phyloP scores from a whole-genome alignment of 2,888 invertebrate species.

The Dryadula phaetusa region DNA sequence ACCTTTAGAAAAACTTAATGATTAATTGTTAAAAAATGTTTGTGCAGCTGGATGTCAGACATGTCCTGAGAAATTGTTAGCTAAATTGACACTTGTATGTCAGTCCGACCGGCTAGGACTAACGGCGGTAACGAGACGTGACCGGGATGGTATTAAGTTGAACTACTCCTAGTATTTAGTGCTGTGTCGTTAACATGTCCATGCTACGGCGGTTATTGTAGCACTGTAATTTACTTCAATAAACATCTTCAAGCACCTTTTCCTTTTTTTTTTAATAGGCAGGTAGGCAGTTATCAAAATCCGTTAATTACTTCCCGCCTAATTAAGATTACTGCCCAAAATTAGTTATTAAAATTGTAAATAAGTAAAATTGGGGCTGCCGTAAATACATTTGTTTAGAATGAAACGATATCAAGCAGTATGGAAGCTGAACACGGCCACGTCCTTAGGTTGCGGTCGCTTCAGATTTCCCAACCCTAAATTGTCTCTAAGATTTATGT shows the following conservation, averaged over 20 bases:
- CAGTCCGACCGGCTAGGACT: conserved; percentile 55
- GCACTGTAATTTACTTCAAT: background rate
- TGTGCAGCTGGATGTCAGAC: background rate
- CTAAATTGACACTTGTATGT: conserved; percentile 38
- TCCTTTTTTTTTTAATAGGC: background rate
- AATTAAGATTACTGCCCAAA: background rate
- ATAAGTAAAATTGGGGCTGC: background rate
- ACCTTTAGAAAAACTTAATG: background rate
- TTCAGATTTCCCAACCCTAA: conserved; percentile 65
- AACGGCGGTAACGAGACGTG: conserved; percentile 68
- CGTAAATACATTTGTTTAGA: conserved; percentile 25
- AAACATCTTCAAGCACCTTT: background rate
- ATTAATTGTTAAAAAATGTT: conserved; percentile 1
- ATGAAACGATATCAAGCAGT: conserved; percentile 69
- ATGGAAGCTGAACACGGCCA: conserved; percentile 65
- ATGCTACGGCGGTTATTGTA: background rate
- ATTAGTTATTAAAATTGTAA: background rate
- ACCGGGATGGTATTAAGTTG: conserved; percentile 72
- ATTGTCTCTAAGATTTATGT: conserved; percentile 78
- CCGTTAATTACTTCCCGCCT: background rate
- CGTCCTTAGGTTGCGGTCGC: conserved; percentile 64
- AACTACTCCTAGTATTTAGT: conserved; percentile 53
- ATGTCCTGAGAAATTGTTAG: background rate
- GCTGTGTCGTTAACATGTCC: conserved; percentile 21
- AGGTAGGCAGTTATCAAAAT: background rate